Evolutionary conservation across 2,797 vertebrate species (phyloP).

Genomic region (Centroberyx gerrardi): DNA sequence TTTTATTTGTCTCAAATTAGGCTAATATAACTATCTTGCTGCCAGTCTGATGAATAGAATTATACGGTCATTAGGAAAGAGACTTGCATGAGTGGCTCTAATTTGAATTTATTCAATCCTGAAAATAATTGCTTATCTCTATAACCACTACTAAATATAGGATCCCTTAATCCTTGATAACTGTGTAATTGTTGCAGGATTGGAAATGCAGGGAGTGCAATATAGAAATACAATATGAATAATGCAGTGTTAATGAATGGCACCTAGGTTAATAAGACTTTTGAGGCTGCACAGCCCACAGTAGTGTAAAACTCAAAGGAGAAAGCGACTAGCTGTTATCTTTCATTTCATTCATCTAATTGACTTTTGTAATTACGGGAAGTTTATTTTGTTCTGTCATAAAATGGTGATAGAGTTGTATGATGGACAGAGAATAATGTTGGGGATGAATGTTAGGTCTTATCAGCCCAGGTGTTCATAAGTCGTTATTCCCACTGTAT

Average conservation of each 20-base stretch:
- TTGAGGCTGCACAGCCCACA: slow-evolving; percentile 59
- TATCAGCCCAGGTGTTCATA: neutral
- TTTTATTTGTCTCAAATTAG: slow-evolving; percentile 38
- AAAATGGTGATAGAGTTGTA: slow-evolving; percentile 12
- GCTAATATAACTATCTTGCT: slow-evolving; percentile 25
- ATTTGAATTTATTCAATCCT: slow-evolving; percentile 67
- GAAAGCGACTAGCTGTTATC: slow-evolving; percentile 43
- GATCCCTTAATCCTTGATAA: slow-evolving; percentile 76
- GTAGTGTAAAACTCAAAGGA: slow-evolving; percentile 55
- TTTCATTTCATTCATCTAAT: slow-evolving; percentile 45
- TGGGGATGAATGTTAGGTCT: slow-evolving; percentile 1
- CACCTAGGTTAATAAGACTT: slow-evolving; percentile 82
- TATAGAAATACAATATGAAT: slow-evolving; percentile 73
- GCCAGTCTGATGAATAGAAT: slow-evolving; percentile 42
- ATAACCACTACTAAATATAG: slow-evolving; percentile 72
- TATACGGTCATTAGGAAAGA: slow-evolving; percentile 45
- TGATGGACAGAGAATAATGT: neutral
- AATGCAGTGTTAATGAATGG: slow-evolving; percentile 81
- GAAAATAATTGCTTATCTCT: slow-evolving; percentile 74
- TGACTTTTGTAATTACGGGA: slow-evolving; percentile 47
- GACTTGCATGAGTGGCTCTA: slow-evolving; percentile 48
- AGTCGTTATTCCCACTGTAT: neutral
- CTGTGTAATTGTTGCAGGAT: slow-evolving; percentile 73
- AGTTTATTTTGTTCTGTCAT: slow-evolving; percentile 48
- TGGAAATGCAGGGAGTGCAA: slow-evolving; percentile 64